Conservation (phyloP, 2,797 vertebrate genomes). For the Rhynchonycteris naso region DNA sequence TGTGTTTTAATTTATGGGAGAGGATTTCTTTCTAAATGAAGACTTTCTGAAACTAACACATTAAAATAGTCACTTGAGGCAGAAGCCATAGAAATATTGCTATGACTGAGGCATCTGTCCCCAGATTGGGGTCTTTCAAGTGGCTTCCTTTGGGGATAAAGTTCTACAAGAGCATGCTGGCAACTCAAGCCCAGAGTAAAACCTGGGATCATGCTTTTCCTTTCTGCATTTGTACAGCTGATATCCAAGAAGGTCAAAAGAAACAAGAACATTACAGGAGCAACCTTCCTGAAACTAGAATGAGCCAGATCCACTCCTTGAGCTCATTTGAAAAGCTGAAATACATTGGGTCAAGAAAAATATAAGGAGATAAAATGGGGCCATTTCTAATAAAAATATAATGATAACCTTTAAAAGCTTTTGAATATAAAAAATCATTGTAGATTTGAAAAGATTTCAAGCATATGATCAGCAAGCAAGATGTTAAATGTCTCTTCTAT, state of each 20-base stretch:
- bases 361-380: background rate
- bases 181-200: background rate
- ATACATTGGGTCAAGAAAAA: background rate
- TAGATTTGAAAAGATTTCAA: constrained; percentile 22
- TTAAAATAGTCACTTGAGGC: background rate
- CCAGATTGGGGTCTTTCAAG: background rate
- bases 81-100: background rate
- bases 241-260: background rate
- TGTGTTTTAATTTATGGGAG: background rate
- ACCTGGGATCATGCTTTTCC: background rate
- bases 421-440: background rate
- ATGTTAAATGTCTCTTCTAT: constrained; percentile 3
- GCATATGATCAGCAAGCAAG: background rate
- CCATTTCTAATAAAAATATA: constrained; percentile 1
- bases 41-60: background rate
- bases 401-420: background rate
- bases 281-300: background rate
- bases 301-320: background rate
- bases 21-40: background rate
- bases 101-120: background rate
- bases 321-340: constrained; percentile 1
- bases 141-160: background rate
- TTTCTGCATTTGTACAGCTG: background rate
- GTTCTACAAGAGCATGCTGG: background rate
- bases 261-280: background rate